These are phyloP conservation scores for Metaphire vulgaris DNA, from an alignment of 1,140 invertebrate species.

Conservation along the genomic window DNA sequence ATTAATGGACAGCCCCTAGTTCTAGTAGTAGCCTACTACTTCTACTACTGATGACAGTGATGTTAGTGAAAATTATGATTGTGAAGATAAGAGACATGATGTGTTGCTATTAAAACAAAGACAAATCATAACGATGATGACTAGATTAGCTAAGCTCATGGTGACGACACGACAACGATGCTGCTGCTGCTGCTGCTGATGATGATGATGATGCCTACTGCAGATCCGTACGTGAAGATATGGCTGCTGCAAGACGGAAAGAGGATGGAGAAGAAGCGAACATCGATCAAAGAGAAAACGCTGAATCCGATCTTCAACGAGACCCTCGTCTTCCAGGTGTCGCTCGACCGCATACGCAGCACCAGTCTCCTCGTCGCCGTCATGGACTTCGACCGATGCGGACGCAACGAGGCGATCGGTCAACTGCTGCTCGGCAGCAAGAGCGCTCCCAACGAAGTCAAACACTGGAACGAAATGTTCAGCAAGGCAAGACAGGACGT, in stretches of 20 bases:
- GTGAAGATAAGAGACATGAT: too few relatives aligned
- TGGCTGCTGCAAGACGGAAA: conserved; percentile 55
- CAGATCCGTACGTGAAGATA: conserved; percentile 61
- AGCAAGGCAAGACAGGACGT: conserved; percentile 74
- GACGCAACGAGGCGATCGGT: conserved; percentile 51
- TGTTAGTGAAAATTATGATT: too few relatives aligned
- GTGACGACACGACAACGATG: too few relatives aligned
- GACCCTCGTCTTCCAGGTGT: conserved; percentile 58
- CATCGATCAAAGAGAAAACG: conserved; percentile 56
- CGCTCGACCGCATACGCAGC: conserved; percentile 57
- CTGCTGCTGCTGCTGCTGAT: too few relatives aligned
- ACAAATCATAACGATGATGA: too few relatives aligned
- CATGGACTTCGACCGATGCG: conserved; percentile 16
- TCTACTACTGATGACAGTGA: too few relatives aligned
- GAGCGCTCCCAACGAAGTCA: conserved; percentile 72
- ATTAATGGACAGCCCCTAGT: too few relatives aligned
- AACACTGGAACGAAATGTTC: conserved; percentile 83
- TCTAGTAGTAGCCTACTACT: too few relatives aligned
- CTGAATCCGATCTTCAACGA: conserved; percentile 61
- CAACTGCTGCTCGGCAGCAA: conserved; percentile 71
- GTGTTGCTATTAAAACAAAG: too few relatives aligned
- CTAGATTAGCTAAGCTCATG: too few relatives aligned
- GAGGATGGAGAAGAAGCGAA: conserved; percentile 59
- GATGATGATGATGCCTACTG: conserved; percentile 28
- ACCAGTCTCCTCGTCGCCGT: neutral